Base-by-base conservation (phyloP, 2,797 vertebrate species). In the Oryzias dopingdopingensis region DNA sequence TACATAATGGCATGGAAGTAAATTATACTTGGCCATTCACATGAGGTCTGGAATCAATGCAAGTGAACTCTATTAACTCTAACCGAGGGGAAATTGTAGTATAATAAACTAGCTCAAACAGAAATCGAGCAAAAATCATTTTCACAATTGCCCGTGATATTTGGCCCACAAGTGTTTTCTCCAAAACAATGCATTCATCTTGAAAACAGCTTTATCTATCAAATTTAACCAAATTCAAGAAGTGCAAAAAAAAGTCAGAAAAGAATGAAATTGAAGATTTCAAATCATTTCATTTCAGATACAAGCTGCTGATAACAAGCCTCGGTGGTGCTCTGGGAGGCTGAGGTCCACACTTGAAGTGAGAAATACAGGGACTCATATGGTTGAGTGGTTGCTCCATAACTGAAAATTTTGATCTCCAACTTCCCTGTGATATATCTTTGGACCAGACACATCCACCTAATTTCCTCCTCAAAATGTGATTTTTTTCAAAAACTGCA, bases 61-160 rank as follows among this genome's bases (percentile, higher is more conserved):
- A 42, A 74, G 72, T 75, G 62, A 82, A 83, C 65, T 80, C 61
- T 42, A 85, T 84, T 79, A 84, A 76, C 71, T 72, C 51, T 5
- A 29, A 56, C 62, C 13, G 10, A 61, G 57, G 56, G 59, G 45
- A 75, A 66, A 80, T 61, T 71, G 64, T 53, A 26, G 45, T 40
- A 61, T 82, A 80, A 85, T 83, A 69, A 79, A 77, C 46, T 62
- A 26, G 55, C 62, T 68, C 41, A 41, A 49, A 68, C 48, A 64
- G 63, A 80, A 83, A 70, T 43, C 17, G 41, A 79, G 80, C 59
- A 17, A 62, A 60, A 66, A 48, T 5, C 2, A 50, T 78, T 81
- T 81, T 72, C 51, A 76, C 60, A 66, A 57, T 40, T 57, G 50
- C 60, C 49, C 45, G 42, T 70, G 48, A 62, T 51, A 64, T 72